Percentiles rank a stretch among this genome's conserved stretches.
phyloP scores from a whole-genome alignment of 2,113 vertebrate genomes.

The Neodon shergylaensis region DNA sequence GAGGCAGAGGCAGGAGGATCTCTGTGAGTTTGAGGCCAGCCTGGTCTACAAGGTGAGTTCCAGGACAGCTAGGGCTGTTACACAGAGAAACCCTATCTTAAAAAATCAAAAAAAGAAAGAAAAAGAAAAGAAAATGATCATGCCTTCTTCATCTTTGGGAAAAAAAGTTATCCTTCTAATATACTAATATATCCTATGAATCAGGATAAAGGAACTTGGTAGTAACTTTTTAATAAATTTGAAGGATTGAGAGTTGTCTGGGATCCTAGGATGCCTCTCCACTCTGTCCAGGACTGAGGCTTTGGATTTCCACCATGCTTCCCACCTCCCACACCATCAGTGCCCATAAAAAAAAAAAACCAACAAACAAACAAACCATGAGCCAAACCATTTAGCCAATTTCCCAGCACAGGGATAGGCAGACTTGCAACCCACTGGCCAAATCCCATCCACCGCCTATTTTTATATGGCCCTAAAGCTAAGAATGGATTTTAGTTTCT shows the following conservation, averaged over 20 bases:
- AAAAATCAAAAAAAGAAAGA: no score
- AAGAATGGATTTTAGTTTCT: conserved; percentile 3
- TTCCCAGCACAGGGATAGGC: not conserved
- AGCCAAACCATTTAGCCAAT: not conserved
- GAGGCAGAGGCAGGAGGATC: no score
- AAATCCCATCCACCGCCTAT: not conserved
- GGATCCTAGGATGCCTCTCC: not conserved
- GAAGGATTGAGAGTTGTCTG: not conserved
- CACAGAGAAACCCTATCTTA: no score
- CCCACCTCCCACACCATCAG: not conserved
- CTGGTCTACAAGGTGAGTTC: no score
- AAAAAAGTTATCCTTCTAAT: conserved; percentile 7
- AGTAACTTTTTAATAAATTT: not conserved
- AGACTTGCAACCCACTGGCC: not conserved
- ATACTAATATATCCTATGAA: not conserved
- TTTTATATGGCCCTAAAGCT: conserved; percentile 1
- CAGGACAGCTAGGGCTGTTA: no score
- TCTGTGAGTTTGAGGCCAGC: no score
- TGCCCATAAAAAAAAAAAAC: not conserved
- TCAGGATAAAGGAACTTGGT: not conserved
- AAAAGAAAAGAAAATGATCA: conserved; percentile 40
- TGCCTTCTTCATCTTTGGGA: not conserved
- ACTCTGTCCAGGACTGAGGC: not conserved
- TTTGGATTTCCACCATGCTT: not conserved
- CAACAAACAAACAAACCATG: not conserved